These are phyloP conservation scores for Apteryx mantelli DNA, from an alignment of 2,113 vertebrate genomes.

Conservation along the genomic window DNA sequence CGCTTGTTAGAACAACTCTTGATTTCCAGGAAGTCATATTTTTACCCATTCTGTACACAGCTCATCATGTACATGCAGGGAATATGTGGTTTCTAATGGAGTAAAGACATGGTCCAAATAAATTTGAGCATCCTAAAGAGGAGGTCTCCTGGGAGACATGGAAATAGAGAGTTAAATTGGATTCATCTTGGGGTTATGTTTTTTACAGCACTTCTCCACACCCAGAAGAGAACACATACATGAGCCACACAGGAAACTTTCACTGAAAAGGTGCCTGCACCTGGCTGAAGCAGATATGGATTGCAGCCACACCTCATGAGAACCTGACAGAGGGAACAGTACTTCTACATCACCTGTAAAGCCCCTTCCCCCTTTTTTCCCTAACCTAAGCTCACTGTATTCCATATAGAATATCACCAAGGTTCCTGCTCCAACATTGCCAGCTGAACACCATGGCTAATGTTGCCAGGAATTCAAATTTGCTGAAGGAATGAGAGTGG, in stretches of 20 bases:
- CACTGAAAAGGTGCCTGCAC: fast-evolving
- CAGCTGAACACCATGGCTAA: not conserved
- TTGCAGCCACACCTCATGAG: not conserved
- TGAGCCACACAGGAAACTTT: not conserved
- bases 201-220: not conserved
- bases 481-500: not conserved
- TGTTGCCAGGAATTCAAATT: not conserved
- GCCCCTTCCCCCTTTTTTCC: not conserved
- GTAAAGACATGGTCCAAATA: not conserved
- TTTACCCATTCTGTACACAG: not conserved
- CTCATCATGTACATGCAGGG: not conserved
- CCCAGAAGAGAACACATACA: not conserved
- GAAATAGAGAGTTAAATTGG: not conserved
- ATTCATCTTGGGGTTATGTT: not conserved
- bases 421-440: not conserved
- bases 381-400: not conserved
- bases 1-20: not conserved
- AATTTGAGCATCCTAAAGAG: not conserved
- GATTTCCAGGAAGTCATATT: not conserved
- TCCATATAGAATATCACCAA: not conserved
- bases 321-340: not conserved
- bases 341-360: not conserved
- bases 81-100: not conserved
- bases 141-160: not conserved
- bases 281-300: not conserved